Conservation (phyloP, 2,113 vertebrate species). For the Bubo bubo region DNA sequence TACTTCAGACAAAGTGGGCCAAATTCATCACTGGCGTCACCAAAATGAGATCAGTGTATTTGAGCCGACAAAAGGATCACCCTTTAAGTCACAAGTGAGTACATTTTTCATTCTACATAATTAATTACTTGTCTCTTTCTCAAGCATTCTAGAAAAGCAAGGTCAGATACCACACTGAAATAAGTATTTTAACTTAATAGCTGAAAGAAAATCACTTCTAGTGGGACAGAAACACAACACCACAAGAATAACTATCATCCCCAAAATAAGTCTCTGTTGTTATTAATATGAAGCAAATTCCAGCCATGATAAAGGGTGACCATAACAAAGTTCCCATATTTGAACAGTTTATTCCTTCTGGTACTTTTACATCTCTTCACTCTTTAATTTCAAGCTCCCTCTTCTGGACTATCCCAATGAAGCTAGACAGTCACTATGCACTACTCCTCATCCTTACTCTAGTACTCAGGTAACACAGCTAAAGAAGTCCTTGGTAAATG, state of each 20-base stretch:
- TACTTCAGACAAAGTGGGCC: neutral
- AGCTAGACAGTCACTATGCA: neutral
- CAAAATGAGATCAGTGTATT: neutral
- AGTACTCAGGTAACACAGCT: neutral
- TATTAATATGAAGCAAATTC: neutral
- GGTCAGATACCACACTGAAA: rapidly evolving
- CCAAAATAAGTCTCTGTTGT: neutral
- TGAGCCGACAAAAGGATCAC: neutral
- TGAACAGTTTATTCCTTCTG: conserved; percentile 1
- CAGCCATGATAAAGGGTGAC: neutral
- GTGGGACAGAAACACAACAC: neutral
- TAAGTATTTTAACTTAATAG: neutral
- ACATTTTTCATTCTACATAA: neutral
- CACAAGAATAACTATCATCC: neutral
- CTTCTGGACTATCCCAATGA: conserved; percentile 64
- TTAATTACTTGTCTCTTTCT: neutral
- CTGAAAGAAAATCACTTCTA: neutral
- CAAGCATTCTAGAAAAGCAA: neutral
- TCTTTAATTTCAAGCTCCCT: conserved; percentile 69
- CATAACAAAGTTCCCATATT: neutral
- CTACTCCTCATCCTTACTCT: neutral
- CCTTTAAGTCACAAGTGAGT: neutral
- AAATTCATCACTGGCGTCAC: neutral
- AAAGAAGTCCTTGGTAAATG: neutral
- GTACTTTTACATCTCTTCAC: conserved; percentile 5